A percentile compares a stretch with the other conserved stretches of the same genome.
Evolutionary conservation across 2,888 invertebrate genomes (phyloP).

Genomic region (Flexamia atlantica): DNA sequence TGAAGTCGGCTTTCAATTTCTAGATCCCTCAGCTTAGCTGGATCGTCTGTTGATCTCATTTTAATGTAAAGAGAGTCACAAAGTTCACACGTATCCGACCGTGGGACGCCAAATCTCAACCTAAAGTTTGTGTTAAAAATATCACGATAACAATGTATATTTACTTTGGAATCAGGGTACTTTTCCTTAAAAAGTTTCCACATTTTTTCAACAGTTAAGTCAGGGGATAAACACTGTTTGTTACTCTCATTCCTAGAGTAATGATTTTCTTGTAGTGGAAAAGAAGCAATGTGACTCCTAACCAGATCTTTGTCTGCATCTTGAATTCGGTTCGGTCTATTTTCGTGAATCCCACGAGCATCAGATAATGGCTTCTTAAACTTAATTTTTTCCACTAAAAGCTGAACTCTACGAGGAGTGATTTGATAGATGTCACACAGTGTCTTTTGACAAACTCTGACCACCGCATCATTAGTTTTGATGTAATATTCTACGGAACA

Average conservation of each 20-base stretch:
- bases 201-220: constrained; percentile 62
- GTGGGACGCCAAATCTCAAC: constrained; percentile 63
- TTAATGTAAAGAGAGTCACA: constrained; percentile 58
- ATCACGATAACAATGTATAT: constrained; percentile 52
- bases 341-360: constrained; percentile 51
- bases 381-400: constrained; percentile 57
- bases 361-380: constrained; percentile 50
- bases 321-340: constrained; percentile 35
- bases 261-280: constrained; percentile 60
- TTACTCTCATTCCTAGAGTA: constrained; percentile 60
- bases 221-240: constrained; percentile 59
- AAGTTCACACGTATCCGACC: constrained; percentile 61
- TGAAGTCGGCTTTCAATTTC: constrained; percentile 48
- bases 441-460: constrained; percentile 31
- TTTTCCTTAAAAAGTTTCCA: constrained; percentile 58
- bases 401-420: constrained; percentile 51
- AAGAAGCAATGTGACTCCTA: constrained; percentile 54
- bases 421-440: constrained; percentile 46
- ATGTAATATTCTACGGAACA: constrained; percentile 52
- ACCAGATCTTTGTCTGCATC: constrained; percentile 43
- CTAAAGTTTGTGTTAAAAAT: constrained; percentile 62
- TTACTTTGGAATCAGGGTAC: constrained; percentile 53
- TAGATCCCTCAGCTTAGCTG: constrained; percentile 21
- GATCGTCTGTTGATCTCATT: constrained; percentile 49
- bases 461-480: not conserved